Evolutionary conservation across 2,113 vertebrate species (phyloP).

Genomic region (Phaethornis superciliosus): DNA sequence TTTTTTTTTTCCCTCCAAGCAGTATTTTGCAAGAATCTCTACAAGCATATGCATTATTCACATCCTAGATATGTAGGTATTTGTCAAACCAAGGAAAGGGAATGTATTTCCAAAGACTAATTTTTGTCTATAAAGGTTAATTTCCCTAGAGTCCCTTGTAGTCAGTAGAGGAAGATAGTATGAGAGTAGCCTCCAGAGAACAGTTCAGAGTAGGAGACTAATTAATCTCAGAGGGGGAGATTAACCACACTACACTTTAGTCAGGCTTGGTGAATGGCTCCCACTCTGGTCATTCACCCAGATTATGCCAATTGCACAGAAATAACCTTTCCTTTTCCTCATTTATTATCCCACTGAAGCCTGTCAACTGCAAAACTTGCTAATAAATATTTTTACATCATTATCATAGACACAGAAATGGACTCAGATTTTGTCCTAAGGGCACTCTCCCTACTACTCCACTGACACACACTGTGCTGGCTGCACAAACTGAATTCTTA

Average conservation of each 20-base stretch:
- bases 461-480: background rate
- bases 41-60: constrained; percentile 18
- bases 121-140: constrained; percentile 62
- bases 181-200: constrained; percentile 7
- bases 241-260: background rate
- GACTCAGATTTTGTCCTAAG: background rate
- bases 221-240: constrained; percentile 31
- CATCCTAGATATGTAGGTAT: constrained; percentile 28
- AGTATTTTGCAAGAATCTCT: background rate
- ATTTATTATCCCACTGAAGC: background rate
- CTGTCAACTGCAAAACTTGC: background rate
- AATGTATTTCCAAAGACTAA: constrained; percentile 56
- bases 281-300: background rate
- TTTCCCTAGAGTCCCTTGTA: constrained; percentile 37
- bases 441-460: background rate
- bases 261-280: background rate
- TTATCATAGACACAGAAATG: background rate
- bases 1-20: background rate
- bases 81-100: constrained; percentile 3
- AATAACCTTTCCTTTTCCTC: background rate
- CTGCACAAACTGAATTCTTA: background rate
- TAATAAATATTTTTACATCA: background rate
- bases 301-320: background rate
- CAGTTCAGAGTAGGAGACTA: background rate
- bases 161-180: background rate